A percentile compares a stretch with the other conserved stretches of the same genome.
Evolutionary conservation across 2,797 vertebrate species (phyloP).

Genomic region (Pipistrellus pipistrellus): DNA sequence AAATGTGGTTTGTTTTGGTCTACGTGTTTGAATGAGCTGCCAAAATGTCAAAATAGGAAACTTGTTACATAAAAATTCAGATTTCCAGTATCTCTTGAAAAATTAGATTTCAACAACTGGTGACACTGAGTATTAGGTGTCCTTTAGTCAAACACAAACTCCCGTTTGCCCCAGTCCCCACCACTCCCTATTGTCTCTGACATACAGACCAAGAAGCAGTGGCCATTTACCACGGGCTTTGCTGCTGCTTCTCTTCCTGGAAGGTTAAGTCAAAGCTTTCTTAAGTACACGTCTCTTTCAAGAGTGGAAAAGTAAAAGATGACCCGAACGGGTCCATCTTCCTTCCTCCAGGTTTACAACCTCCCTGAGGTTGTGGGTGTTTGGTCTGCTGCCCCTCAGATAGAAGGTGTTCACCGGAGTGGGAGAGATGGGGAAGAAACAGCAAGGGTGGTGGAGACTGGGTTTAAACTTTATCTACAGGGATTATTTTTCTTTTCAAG

Average conservation of each 20-base stretch:
- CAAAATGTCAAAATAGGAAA: conserved; percentile 23
- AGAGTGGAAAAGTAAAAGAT: conserved; percentile 1
- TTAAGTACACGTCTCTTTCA: background rate
- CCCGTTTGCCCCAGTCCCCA: background rate
- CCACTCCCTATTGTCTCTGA: background rate
- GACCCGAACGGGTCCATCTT: background rate
- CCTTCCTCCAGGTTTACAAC: background rate
- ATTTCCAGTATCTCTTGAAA: conserved; percentile 25
- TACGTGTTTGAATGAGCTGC: background rate
- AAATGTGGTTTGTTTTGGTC: conserved; percentile 2
- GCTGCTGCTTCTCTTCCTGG: background rate
- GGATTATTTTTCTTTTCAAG: conserved; percentile 17
- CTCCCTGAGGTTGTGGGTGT: rapidly evolving
- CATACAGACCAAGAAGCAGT: background rate
- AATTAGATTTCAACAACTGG: background rate
- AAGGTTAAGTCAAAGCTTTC: background rate
- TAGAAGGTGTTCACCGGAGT: background rate
- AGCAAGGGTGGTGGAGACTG: background rate
- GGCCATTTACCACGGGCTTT: background rate
- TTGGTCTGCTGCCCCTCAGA: background rate
- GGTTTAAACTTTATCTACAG: background rate
- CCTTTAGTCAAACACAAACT: background rate
- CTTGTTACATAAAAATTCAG: background rate
- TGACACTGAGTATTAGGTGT: background rate
- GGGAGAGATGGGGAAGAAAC: background rate